phyloP scores from a whole-genome alignment of 1,140 invertebrate genomes.

The Nomia melanderi region DNA sequence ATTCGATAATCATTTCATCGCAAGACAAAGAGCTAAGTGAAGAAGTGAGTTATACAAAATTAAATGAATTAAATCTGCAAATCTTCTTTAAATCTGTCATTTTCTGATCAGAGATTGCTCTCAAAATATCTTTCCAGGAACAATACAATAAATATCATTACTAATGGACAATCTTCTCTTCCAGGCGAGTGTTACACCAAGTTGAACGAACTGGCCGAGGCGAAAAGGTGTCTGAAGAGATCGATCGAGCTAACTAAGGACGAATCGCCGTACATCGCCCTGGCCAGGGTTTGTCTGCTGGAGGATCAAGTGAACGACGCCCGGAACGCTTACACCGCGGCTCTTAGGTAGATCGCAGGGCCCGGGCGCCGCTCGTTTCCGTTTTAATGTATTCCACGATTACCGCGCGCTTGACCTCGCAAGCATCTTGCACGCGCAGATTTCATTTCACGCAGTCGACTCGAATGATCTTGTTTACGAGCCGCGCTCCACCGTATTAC shows the following conservation, averaged over 20 bases:
- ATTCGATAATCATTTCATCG: no score
- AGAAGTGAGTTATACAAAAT: no score
- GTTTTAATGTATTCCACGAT: no score
- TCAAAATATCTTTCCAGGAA: no score
- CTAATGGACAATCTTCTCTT: conserved; percentile 35
- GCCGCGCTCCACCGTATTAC: conserved; percentile 7
- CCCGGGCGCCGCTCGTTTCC: no score
- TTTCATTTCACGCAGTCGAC: conserved; percentile 10
- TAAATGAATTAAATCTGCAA: no score
- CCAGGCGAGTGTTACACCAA: conserved; percentile 85
- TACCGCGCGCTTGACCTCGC: background rate
- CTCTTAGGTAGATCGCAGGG: conserved; percentile 83
- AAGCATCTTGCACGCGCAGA: background rate
- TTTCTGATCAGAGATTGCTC: no score
- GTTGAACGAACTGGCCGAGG: conserved; percentile 82
- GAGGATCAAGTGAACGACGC: conserved; percentile 88
- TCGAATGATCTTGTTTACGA: conserved; percentile 32
- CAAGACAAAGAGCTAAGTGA: no score
- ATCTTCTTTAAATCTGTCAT: no score
- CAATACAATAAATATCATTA: no score
- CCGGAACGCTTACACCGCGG: conserved; percentile 85
- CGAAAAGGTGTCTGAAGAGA: conserved; percentile 86
- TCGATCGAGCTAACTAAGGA: conserved; percentile 88
- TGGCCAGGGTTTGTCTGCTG: conserved; percentile 87
- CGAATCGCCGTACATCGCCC: conserved; percentile 86